Percentiles rank a stretch among this genome's conserved stretches.
Evolutionary conservation across 2,797 vertebrate species (phyloP).

Genomic region (Lophotriccus pileatus): DNA sequence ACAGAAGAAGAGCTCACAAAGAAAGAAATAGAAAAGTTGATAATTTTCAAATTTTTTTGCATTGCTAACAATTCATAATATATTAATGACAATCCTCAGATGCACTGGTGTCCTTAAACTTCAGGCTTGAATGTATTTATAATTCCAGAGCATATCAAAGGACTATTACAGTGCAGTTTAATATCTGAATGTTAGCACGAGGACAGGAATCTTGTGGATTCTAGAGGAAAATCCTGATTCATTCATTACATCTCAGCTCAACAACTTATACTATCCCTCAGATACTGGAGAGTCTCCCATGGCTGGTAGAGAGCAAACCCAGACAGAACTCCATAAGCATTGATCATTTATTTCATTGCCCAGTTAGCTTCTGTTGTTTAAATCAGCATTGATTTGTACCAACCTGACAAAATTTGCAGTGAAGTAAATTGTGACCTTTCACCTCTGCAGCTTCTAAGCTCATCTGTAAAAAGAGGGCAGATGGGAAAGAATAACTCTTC

Average conservation of each 20-base stretch:
- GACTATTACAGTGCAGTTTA: background rate
- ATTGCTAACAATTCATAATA: background rate
- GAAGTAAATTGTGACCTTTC: background rate
- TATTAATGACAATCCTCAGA: background rate
- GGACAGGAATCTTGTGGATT: background rate
- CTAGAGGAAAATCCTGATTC: background rate
- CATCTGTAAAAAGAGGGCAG: background rate
- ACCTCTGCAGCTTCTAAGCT: background rate
- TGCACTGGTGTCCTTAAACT: background rate
- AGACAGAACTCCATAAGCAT: background rate
- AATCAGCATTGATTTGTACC: constrained; percentile 19
- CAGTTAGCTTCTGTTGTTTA: background rate
- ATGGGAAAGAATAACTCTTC: background rate
- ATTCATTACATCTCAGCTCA: background rate
- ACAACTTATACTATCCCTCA: background rate
- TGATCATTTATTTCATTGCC: background rate
- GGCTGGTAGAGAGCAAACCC: background rate
- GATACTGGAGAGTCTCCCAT: background rate
- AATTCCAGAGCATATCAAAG: background rate
- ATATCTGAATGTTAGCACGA: background rate
- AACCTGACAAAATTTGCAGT: background rate
- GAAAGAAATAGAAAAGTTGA: background rate
- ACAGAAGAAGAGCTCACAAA: background rate
- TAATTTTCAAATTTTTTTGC: background rate
- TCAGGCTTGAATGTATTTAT: background rate